Base-by-base conservation (phyloP, 2,113 vertebrate genomes). In the Myotis brandtii region DNA sequence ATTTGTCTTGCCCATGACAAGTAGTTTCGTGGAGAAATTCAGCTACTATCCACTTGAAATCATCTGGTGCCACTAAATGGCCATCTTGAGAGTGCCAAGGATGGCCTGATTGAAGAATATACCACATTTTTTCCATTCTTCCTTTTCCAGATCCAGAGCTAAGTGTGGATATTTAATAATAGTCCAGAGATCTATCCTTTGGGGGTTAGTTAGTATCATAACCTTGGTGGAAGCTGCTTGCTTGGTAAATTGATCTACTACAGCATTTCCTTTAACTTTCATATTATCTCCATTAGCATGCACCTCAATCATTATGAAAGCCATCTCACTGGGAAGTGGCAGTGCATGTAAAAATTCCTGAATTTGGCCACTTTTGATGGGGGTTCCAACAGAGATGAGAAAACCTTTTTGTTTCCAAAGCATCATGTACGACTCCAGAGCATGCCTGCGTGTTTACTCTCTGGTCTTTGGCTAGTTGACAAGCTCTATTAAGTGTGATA, bases 311-410 rank as follows among this genome's bases (percentile, higher is more conserved):
- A 79, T 89, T 92, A 54, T 13, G 77, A 64, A 32, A 87, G 23
- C 10, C 30, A 37, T 62, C 17, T 79, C 54, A 48, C 72, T 40
- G 40, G 50, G 18, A 75, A 85, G 32, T 12, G 85, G 79, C 76
- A 94, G 21, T 92, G n/a, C 76, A 66, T 80, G 32, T 73, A 85
- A 85, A 84, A 70, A 17, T 88, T 64, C n/a, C 30, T 89, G 69
- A 80, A 64, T 9, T 23, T 27, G 13, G 50, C 50, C 73, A 69
- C 25, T 82, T 95, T 70, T 32, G 3, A 21, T 40, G 46, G 7
- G 21, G 3, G 6, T 50, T 69, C 70, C 6, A 66, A 4, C 46
- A 66, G n/a, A 81, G 20, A 27, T 56, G 7, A 91, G 37, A 84
- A 94, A 82, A 66, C 1, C 9, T 66, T 72, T 56, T 52, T 48